These are phyloP conservation scores for Remorina albescens DNA, from an alignment of 2,797 vertebrate species.

Conservation along the genomic window DNA sequence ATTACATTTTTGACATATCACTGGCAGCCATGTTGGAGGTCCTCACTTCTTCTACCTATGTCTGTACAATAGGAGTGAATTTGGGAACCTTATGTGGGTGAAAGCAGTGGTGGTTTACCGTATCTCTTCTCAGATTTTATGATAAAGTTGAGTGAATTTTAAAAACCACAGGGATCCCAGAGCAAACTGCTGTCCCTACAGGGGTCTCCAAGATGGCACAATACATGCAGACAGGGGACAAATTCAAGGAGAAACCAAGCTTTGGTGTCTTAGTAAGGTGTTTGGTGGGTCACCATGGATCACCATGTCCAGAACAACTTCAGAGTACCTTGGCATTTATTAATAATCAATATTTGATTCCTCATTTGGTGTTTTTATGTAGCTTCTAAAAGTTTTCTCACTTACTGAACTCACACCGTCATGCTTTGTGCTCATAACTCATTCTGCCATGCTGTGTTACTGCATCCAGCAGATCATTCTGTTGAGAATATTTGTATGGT, in stretches of 20 bases:
- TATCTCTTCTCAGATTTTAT: too few species aligned
- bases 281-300: too few species aligned
- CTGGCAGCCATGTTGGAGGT: conserved; percentile 11
- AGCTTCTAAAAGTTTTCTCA: too few species aligned
- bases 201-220: conserved; percentile 1
- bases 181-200: not conserved
- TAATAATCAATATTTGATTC: not conserved
- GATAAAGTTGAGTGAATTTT: not conserved
- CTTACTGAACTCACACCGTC: conserved; percentile 17
- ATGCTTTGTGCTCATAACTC: not conserved
- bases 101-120: too few species aligned
- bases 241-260: not conserved
- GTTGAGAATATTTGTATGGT: not conserved
- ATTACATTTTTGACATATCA: not conserved
- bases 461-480: not conserved
- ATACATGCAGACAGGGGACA: not conserved
- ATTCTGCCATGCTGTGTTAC: not conserved
- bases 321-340: not conserved
- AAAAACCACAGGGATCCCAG: not conserved
- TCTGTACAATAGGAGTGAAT: not conserved
- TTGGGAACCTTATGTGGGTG: too few species aligned
- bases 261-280: not conserved
- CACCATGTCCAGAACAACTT: not conserved
- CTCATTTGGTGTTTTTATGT: too few species aligned
- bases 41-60: not conserved